Percentiles rank a stretch among this genome's conserved stretches.
phyloP scores from a whole-genome alignment of 2,797 vertebrate genomes.

The Molothrus ater region DNA sequence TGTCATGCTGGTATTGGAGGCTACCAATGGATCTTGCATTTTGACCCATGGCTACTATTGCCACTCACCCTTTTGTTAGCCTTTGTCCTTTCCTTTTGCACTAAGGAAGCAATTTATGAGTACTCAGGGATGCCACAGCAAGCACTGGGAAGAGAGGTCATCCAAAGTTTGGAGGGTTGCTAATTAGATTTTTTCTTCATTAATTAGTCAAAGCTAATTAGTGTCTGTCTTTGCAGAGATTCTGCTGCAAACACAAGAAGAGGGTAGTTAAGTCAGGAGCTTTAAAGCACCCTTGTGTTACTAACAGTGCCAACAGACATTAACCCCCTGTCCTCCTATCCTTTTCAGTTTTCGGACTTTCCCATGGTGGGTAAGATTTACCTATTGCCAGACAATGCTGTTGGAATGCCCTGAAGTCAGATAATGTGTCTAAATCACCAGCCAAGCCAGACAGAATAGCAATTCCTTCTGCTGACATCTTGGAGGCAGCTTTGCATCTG shows the following conservation, averaged over 20 bases:
- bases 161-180: conserved; percentile 45
- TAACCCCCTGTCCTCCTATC: background rate
- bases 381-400: background rate
- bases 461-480: conserved; percentile 4
- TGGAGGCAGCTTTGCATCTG: conserved; percentile 2
- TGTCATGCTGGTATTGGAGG: background rate
- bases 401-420: conserved; percentile 8
- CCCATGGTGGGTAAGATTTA: background rate
- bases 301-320: background rate
- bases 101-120: background rate
- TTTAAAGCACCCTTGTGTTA: background rate
- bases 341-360: background rate
- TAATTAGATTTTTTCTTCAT: conserved; percentile 58
- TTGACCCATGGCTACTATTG: background rate
- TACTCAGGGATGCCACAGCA: background rate
- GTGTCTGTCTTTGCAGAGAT: conserved; percentile 11
- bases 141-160: conserved; percentile 2
- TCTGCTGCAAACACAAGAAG: background rate
- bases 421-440: background rate
- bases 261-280: background rate
- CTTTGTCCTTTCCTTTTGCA: background rate
- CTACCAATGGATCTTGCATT: background rate
- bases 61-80: background rate
- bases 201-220: conserved; percentile 65
- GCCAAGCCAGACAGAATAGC: background rate